phyloP scores from a whole-genome alignment of 2,888 invertebrate species.

The Cosmorhoe ocellata region DNA sequence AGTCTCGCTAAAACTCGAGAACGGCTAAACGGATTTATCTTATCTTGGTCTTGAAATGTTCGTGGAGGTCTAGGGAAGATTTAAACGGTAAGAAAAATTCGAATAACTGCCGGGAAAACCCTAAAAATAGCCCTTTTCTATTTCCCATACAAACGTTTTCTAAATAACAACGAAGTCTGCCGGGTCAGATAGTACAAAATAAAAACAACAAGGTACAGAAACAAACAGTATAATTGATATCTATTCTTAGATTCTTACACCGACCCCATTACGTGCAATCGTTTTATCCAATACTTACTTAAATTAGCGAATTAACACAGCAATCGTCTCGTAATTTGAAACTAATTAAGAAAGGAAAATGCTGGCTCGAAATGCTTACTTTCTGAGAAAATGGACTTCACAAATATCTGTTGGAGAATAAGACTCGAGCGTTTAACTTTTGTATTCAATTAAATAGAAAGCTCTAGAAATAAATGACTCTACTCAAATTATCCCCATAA shows the following conservation, averaged over 20 bases:
- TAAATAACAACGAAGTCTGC: no score
- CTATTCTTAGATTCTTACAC: slow-evolving; percentile 4
- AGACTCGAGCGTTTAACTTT: slow-evolving; percentile 74
- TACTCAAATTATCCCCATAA: slow-evolving; percentile 53
- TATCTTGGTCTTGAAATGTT: no score
- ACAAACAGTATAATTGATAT: slow-evolving; percentile 4
- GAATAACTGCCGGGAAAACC: no score
- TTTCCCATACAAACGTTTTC: no score
- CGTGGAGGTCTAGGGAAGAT: no score
- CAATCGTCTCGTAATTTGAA: slow-evolving; percentile 77
- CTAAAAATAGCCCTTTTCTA: no score
- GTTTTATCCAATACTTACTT: slow-evolving; percentile 51
- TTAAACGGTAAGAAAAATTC: no score
- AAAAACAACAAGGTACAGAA: neutral
- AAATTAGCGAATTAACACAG: slow-evolving; percentile 73
- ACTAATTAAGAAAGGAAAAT: slow-evolving; percentile 79
- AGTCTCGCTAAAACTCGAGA: no score
- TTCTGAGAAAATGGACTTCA: slow-evolving; percentile 72
- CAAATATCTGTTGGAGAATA: slow-evolving; percentile 69
- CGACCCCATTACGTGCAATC: slow-evolving; percentile 29
- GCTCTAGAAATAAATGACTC: slow-evolving; percentile 63
- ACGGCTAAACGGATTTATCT: no score
- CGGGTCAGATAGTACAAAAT: neutral
- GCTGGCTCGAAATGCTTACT: slow-evolving; percentile 70
- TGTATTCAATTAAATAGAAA: slow-evolving; percentile 79